Percentiles rank a stretch among this genome's conserved stretches.
Conservation (phyloP, 2,797 vertebrate genomes). For the Masticophis lateralis region DNA sequence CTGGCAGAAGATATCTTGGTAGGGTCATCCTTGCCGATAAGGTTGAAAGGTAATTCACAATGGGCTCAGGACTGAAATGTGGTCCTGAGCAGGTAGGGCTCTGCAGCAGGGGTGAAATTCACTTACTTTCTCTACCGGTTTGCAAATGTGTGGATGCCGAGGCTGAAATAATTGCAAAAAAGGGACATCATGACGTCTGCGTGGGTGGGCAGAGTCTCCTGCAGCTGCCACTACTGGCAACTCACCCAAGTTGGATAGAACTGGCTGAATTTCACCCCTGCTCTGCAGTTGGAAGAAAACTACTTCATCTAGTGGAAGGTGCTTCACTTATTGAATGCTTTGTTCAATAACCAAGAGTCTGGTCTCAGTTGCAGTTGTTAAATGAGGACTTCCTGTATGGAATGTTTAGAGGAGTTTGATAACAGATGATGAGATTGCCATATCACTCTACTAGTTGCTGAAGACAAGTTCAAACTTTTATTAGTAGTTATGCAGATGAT, state of each 20-base stretch:
- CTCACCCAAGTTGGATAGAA: no score
- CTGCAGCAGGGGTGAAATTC: not conserved
- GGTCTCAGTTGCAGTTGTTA: not conserved
- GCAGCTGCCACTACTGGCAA: no score
- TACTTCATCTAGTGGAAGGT: not conserved
- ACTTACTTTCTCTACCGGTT: no score
- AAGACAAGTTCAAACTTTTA: not conserved
- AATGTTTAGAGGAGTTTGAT: not conserved
- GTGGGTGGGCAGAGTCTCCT: no score
- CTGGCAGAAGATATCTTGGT: not conserved
- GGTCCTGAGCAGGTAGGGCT: not conserved
- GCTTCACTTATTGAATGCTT: not conserved
- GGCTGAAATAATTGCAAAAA: no score
- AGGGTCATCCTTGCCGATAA: not conserved
- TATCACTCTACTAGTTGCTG: not conserved
- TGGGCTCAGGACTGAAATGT: not conserved
- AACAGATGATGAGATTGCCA: not conserved
- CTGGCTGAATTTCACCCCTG: no score
- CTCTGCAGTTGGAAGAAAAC: not conserved
- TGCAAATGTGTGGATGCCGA: no score
- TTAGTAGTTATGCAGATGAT: not conserved
- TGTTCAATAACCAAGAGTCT: not conserved
- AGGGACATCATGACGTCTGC: no score
- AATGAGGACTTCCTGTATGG: not conserved
- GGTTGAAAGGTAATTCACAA: not conserved